phyloP scores from a whole-genome alignment of 2,113 vertebrate genomes.

The Tupaia chinensis region DNA sequence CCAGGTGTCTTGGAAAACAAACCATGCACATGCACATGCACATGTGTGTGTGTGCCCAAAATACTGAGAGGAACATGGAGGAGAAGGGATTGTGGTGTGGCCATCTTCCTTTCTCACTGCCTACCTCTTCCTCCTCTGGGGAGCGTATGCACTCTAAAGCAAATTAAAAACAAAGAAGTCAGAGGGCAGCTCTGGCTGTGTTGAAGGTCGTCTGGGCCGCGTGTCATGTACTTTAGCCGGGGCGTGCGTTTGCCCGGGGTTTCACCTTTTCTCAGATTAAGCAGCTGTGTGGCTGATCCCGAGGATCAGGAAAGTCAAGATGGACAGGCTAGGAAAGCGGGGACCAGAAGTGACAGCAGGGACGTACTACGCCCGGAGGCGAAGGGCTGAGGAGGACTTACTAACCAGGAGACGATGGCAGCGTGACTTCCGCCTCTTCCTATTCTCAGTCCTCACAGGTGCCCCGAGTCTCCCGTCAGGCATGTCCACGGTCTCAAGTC shows the following conservation, averaged over 20 bases:
- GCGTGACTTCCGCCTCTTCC: not conserved
- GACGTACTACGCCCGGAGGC: not conserved
- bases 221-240: not conserved
- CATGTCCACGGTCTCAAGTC: too few relatives aligned
- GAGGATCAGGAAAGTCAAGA: not conserved
- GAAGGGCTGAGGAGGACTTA: not conserved
- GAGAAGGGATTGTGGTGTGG: too few relatives aligned
- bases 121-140: too few relatives aligned
- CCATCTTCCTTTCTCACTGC: too few relatives aligned
- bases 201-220: not conserved
- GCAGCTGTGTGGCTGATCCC: not conserved
- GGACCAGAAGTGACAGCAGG: not conserved
- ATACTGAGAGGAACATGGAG: too few relatives aligned
- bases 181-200: not conserved
- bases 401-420: not conserved
- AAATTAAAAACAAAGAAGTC: not conserved
- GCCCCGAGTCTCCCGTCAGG: not conserved
- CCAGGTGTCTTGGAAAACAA: too few relatives aligned
- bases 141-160: too few relatives aligned
- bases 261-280: conserved; percentile 33
- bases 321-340: not conserved
- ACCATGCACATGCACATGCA: too few relatives aligned
- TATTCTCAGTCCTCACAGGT: not conserved
- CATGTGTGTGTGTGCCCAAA: too few relatives aligned
- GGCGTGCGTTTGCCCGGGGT: not conserved